Conservation (phyloP, 1,140 invertebrate species). For the Cyclina sinensis region DNA sequence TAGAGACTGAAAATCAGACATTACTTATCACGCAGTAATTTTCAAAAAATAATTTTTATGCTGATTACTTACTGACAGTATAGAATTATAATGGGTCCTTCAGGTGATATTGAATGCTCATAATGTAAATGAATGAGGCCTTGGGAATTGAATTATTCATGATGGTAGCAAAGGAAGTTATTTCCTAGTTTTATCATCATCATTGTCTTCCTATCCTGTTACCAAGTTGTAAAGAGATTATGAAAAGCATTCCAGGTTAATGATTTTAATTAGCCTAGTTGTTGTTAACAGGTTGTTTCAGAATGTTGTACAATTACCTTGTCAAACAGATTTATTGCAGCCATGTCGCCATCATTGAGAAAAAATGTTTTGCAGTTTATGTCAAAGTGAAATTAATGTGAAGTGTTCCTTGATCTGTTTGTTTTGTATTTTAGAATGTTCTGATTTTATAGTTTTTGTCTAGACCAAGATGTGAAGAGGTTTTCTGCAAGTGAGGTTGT, state of each 20-base stretch:
- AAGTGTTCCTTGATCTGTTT: no score
- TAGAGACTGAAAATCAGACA: no score
- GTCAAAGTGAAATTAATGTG: neutral
- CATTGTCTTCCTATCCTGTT: neutral
- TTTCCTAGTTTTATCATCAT: neutral
- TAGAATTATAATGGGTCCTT: no score
- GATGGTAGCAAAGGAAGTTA: neutral
- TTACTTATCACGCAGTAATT: no score
- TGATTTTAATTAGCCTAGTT: neutral
- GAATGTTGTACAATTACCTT: constrained; percentile 15
- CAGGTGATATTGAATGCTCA: no score
- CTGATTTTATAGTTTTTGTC: no score
- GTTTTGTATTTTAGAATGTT: no score
- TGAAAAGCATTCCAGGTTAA: constrained; percentile 19
- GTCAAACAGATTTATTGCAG: constrained; percentile 4
- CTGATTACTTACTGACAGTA: no score
- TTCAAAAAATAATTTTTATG: no score
- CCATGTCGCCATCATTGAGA: constrained; percentile 1
- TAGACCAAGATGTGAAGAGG: no score
- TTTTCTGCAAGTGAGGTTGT: no score
- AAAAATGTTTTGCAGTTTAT: neutral
- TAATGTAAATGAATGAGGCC: neutral
- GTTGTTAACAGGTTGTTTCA: constrained; percentile 3
- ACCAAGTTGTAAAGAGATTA: neutral
- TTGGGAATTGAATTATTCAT: neutral